Conservation (phyloP, 1,140 invertebrate genomes). For the Drosophila punjabiensis region DNA sequence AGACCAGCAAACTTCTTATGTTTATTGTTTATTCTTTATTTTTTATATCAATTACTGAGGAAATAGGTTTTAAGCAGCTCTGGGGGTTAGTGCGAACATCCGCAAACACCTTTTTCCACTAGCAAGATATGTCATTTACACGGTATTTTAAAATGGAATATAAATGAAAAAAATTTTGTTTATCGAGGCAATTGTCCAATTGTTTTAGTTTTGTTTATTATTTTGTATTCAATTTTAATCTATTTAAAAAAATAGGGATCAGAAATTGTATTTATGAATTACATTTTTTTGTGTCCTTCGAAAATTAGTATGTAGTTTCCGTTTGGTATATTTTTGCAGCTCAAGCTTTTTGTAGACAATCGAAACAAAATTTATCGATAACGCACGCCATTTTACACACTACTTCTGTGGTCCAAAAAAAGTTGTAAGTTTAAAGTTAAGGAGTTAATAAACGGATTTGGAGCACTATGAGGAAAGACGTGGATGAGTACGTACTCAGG, state of each 20-base stretch:
- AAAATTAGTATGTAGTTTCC: background rate
- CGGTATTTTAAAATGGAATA: background rate
- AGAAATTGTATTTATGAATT: no score
- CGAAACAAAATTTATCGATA: constrained; percentile 6
- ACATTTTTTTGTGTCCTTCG: no score
- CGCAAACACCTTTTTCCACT: background rate
- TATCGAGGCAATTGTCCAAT: no score
- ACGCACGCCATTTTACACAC: no score
- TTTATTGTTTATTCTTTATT: background rate
- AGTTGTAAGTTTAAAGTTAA: background rate
- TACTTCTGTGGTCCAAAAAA: background rate
- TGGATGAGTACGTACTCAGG: background rate
- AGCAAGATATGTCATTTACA: background rate
- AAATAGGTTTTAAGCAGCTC: background rate
- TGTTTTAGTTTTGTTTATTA: no score
- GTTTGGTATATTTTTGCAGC: background rate
- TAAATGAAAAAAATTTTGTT: no score
- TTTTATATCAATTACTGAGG: no score
- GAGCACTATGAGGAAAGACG: background rate
- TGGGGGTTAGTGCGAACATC: background rate
- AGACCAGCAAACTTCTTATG: background rate
- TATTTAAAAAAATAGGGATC: no score
- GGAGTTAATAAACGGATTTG: background rate
- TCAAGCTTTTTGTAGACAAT: background rate
- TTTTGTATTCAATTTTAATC: no score